Conservation (phyloP, 2,113 vertebrate species). For the Sapajus apella region DNA sequence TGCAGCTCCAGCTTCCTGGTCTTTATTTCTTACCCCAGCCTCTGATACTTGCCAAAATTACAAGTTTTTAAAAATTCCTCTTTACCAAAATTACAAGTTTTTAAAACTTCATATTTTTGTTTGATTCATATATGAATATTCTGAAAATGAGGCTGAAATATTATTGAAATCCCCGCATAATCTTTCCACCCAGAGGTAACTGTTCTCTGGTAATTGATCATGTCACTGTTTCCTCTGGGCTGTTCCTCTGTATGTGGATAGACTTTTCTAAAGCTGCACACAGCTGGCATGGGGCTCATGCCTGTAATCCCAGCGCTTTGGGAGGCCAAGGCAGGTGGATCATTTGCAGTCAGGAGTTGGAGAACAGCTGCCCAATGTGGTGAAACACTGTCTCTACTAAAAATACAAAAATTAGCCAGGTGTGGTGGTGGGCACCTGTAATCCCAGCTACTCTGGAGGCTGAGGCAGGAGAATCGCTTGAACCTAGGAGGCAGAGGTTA, state of each 20-base stretch:
- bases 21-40: background rate
- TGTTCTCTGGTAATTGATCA: background rate
- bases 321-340: too few species aligned
- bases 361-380: too few species aligned
- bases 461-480: too few species aligned
- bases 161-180: background rate
- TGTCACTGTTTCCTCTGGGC: background rate
- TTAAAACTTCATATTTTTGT: background rate
- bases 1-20: background rate
- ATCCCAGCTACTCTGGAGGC: too few species aligned
- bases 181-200: background rate
- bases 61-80: background rate
- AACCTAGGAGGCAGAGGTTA: too few species aligned
- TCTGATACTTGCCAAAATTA: background rate
- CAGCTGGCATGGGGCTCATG: too few species aligned
- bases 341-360: too few species aligned
- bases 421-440: too few species aligned
- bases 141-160: background rate
- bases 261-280: too few species aligned
- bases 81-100: background rate
- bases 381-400: too few species aligned
- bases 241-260: background rate
- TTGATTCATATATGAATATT: background rate
- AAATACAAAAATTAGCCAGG: too few species aligned
- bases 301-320: too few species aligned